Base-by-base conservation (phyloP, 1,140 invertebrate genomes). In the Brachionus angularis region DNA sequence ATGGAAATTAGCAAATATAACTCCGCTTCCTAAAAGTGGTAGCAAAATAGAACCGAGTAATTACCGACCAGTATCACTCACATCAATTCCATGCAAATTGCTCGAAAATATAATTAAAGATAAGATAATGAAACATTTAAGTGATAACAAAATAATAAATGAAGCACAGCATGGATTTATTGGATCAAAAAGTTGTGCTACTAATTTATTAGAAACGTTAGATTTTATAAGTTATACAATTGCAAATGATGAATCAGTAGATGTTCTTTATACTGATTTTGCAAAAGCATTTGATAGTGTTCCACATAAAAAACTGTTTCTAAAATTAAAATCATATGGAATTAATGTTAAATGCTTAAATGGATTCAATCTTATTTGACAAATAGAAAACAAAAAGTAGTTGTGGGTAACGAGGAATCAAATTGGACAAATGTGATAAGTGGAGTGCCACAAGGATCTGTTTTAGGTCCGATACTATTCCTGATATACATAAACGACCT, bases 381-480 rank as follows among this genome's bases (percentile, higher is more conserved):
- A 7, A 44, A 52, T 33, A 36, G 72, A n/a, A 31, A 34, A 27
- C 53, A 73, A 44, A 34, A 12, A 31, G 72, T 73, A 4, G 42
- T 47, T 34, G 36, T 75, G n/a, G 61, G 69, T 33, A 55, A 14
- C 12, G 10, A 21, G 7, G 21, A 23, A 2, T 75, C 74, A 1
- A 27, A 64, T 31, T 61, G 18, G 31, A 31, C 31, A 23, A 14
- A 27, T 8, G 29, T 73, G n/a, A 33, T 46, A 21, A 52, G 62
- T 5, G 73, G 75, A 10, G 71, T 73, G 12, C 73, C 74, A 46
- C 73, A 74, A 49, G 75, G 72, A 14, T 75, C 73, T 44, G 49
- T 73, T 14, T 23, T 75, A n/a, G 73, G 64, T 1, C 71, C 73
- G 5, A 18, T 47, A 1, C 16, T n/a, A n/a, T n/a, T n/a, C n/a